Base-by-base conservation (phyloP, 2,888 invertebrate species). In the Trachelus iudaicus region DNA sequence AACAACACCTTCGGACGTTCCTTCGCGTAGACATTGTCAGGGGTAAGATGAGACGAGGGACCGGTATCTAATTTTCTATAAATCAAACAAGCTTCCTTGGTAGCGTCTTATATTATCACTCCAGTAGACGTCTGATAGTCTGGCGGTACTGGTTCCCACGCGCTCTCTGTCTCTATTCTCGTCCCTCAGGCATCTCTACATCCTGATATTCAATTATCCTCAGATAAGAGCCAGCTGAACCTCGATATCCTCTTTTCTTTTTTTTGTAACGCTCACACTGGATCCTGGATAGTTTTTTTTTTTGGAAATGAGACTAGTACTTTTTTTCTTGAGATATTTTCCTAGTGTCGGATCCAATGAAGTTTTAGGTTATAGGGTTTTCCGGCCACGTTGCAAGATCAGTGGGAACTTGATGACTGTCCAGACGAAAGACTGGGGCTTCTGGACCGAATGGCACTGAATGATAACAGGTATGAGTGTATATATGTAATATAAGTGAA, bases 141-240 rank as follows among this genome's bases (percentile, higher is more conserved):
- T 23, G 23, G 1, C 2, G 23, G 9, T 23, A 23, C 23, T 56
- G 23, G 56, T 81, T 81, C 81, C 80, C 76, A 75, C 77, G 77
- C 75, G 82, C 74, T 35, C 56, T 71, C 40, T 71, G 76, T 31
- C 56, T 68, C 69, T 71, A 77, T 34, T n/a, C 40, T 69, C 75
- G 35, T 34, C 69, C 30, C 34, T 73, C 73, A 56, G 37, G 35
- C 4, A 37, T 69, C 31, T 15, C 34, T 69, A 30, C 75, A 73
- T 68, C 78, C 68, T 69, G 80, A 80, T 81, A 79, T 81, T 81
- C 81, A 83, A 82, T 83, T 83, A 81, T 80, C 81, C 79, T 76
- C 69, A 78, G 79, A 80, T 77, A 77, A 79, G 74, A 77, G 23
- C 73, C 56, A 56, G 56, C 56, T 56, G 56, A 56, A 9, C 56